A percentile compares a stretch with the other conserved stretches of the same genome.
These are phyloP conservation scores for Microplitis demolitor DNA, from an alignment of 1,140 invertebrate species.

Conservation along the genomic window DNA sequence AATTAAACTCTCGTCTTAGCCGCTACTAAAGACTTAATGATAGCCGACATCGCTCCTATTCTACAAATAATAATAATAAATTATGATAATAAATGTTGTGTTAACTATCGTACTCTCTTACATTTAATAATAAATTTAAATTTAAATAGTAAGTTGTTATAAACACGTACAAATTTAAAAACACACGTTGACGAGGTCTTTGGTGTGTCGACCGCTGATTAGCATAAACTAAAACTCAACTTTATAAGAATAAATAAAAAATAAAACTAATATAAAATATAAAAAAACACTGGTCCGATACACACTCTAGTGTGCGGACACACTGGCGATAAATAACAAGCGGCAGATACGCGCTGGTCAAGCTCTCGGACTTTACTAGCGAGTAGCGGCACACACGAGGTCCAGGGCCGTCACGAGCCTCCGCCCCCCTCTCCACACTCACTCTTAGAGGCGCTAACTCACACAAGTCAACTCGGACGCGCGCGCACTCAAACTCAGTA, in stretches of 20 bases:
- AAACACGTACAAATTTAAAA: not conserved
- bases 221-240: too few relatives aligned
- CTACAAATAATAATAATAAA: too few relatives aligned
- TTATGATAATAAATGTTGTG: not conserved
- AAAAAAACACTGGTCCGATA: too few relatives aligned
- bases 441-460: not conserved
- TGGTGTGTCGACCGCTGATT: too few relatives aligned
- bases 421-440: not conserved
- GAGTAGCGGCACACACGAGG: constrained; percentile 27
- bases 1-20: not conserved
- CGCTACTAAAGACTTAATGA: not conserved
- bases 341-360: not conserved
- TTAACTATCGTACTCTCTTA: not conserved
- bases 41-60: not conserved
- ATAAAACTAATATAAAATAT: too few relatives aligned
- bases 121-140: not conserved
- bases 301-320: too few relatives aligned
- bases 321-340: not conserved
- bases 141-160: not conserved
- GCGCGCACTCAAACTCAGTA: not conserved
- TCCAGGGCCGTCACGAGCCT: constrained; percentile 27
- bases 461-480: not conserved
- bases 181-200: too few relatives aligned
- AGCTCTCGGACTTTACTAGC: constrained; percentile 14
- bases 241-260: too few relatives aligned